These are phyloP conservation scores for Dufourea novaeangliae DNA, from an alignment of 1,140 invertebrate species.

Conservation along the genomic window DNA sequence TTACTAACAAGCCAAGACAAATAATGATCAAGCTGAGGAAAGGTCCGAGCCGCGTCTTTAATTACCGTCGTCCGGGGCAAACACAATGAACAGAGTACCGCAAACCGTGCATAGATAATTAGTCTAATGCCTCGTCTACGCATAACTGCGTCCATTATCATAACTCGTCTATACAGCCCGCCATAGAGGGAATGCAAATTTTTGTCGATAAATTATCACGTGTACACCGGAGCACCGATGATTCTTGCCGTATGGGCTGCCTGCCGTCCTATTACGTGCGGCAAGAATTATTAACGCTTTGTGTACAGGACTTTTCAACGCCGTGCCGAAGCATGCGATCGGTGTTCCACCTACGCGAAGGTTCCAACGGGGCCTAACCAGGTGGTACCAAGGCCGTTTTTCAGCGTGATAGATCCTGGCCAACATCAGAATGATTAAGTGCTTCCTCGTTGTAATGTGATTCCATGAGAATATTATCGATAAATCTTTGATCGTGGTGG, in stretches of 20 bases:
- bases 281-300: not conserved
- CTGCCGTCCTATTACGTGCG: not conserved
- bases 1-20: conserved; percentile 27
- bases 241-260: not conserved
- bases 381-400: conserved; percentile 37
- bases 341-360: conserved; percentile 48
- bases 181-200: conserved; percentile 44
- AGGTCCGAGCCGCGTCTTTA: conserved; percentile 9
- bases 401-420: conserved; percentile 8
- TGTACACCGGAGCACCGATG: not conserved
- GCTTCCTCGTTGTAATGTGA: not conserved
- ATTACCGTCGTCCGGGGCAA: conserved; percentile 21
- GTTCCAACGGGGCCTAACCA: conserved; percentile 13
- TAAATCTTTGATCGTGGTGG: no score
- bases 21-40: conserved; percentile 9
- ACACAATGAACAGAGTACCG: conserved; percentile 40
- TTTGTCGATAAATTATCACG: conserved; percentile 58
- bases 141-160: conserved; percentile 56
- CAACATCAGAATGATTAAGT: conserved; percentile 39
- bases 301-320: not conserved
- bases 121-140: conserved; percentile 31
- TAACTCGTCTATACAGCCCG: conserved; percentile 45
- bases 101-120: conserved; percentile 40
- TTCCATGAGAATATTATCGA: conserved; percentile 1
- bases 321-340: conserved; percentile 14